These are phyloP conservation scores for Aurelia aurita DNA, from an alignment of 30 jellyfish, hydroid and myxozoan genomes.

Conservation along the genomic window DNA sequence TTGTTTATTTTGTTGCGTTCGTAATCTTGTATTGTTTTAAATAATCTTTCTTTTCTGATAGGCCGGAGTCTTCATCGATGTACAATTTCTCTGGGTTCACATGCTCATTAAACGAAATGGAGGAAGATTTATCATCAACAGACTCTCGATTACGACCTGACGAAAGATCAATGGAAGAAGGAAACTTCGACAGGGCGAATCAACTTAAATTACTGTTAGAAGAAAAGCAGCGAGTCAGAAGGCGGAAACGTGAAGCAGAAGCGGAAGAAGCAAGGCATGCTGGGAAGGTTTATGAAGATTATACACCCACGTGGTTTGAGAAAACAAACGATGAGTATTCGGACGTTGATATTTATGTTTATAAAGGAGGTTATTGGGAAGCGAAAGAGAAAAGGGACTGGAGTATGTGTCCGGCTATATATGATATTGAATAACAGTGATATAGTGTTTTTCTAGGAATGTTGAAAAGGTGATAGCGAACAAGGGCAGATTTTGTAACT, in stretches of 20 bases:
- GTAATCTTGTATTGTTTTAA: too few species aligned
- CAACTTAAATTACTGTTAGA: constrained; percentile 79
- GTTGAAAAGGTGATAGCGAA: too few species aligned
- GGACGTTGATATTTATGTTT: constrained; percentile 80
- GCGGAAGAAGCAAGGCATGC: constrained; percentile 85
- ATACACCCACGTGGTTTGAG: constrained; percentile 98
- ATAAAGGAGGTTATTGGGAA: constrained; percentile 99
- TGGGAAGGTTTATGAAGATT: constrained; percentile 88
- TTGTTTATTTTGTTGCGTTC: too few species aligned
- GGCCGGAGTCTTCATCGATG: constrained; percentile 86
- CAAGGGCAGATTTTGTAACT: too few species aligned
- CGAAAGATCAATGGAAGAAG: constrained; percentile 90
- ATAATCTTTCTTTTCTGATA: constrained; percentile 5
- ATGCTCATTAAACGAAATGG: constrained; percentile 90
- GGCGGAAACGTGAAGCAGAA: constrained; percentile 84
- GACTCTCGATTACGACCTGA: constrained; percentile 99
- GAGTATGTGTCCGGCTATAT: constrained; percentile 89
- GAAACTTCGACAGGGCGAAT: constrained; percentile 95
- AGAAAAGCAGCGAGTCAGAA: constrained; percentile 86
- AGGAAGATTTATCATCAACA: constrained; percentile 78
- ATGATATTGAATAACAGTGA: constrained; percentile 27
- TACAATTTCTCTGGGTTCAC: constrained; percentile 96
- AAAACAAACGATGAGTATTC: constrained; percentile 82
- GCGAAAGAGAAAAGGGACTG: constrained; percentile 94
- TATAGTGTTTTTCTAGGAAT: neutral